phyloP scores from a whole-genome alignment of 2,888 invertebrate species.

The Argynnis bischoffii region DNA sequence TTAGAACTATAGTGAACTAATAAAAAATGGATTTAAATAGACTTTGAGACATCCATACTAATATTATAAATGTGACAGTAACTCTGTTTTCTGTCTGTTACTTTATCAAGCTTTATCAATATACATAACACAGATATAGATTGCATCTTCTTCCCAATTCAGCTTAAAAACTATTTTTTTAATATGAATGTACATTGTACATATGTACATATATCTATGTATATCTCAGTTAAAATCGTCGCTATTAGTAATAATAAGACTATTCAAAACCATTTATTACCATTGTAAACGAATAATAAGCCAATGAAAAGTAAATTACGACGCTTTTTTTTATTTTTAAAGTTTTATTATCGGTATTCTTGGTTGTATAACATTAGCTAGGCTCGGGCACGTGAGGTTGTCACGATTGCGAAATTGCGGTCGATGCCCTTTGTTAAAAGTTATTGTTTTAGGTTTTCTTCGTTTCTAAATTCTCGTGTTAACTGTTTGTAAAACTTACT shows the following conservation, averaged over 20 bases:
- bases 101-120: too few species aligned
- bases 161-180: too few species aligned
- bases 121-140: too few species aligned
- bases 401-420: slow-evolving; percentile 45
- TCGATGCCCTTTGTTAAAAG: slow-evolving; percentile 42
- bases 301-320: slow-evolving; percentile 18
- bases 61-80: too few species aligned
- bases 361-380: slow-evolving; percentile 44
- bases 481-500: background rate
- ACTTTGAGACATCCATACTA: too few species aligned
- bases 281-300: slow-evolving; percentile 9
- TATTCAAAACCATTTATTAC: background rate
- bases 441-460: slow-evolving; percentile 17
- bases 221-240: too few species aligned
- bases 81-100: too few species aligned
- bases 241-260: background rate
- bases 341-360: slow-evolving; percentile 41
- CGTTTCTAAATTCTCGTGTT: slow-evolving; percentile 10
- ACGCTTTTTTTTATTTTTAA: slow-evolving; percentile 29
- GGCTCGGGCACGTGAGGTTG: slow-evolving; percentile 46
- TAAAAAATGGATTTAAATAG: too few species aligned
- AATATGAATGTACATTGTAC: too few species aligned
- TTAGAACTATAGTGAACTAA: too few species aligned
- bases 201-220: too few species aligned
- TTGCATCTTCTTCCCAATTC: too few species aligned